Evolutionary conservation across 2,888 invertebrate species (phyloP).

Genomic region (Dicyrtoma fusca): DNA sequence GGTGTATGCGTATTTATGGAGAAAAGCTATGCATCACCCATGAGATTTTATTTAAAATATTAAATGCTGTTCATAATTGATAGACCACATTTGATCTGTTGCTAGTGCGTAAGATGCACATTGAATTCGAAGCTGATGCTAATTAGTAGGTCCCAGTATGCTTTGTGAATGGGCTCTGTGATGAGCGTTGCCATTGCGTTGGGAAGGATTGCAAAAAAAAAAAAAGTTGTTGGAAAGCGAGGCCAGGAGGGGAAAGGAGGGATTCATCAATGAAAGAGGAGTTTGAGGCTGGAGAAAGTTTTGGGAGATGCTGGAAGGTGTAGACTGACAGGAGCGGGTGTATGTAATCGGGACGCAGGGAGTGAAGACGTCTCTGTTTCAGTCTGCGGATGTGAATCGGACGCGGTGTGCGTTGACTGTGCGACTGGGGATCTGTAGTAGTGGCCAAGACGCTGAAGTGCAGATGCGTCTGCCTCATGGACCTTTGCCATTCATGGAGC

Average conservation of each 20-base stretch:
- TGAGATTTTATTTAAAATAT: too few species aligned
- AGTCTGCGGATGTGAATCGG: not conserved
- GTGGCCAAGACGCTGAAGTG: not conserved
- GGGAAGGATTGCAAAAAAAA: not conserved
- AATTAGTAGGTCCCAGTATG: too few species aligned
- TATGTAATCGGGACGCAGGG: not conserved
- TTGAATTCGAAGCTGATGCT: too few species aligned
- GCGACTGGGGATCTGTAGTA: too few species aligned
- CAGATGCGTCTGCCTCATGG: conserved; percentile 17
- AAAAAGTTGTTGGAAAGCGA: not conserved
- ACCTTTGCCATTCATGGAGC: conserved; percentile 44
- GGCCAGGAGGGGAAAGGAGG: not conserved
- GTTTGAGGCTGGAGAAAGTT: conserved; percentile 19
- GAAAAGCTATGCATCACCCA: too few species aligned
- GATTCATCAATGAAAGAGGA: conserved; percentile 2
- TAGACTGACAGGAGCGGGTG: not conserved
- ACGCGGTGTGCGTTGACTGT: not conserved
- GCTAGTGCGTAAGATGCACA: too few species aligned
- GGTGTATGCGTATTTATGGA: too few species aligned
- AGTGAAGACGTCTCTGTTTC: not conserved
- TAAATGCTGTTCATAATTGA: too few species aligned
- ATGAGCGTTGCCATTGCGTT: too few species aligned
- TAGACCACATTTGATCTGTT: too few species aligned
- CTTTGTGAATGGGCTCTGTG: too few species aligned
- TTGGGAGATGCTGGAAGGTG: not conserved